Percentiles rank a stretch among this genome's conserved stretches.
These are phyloP conservation scores for Automeris io DNA, from an alignment of 2,888 invertebrate genomes.

Conservation along the genomic window DNA sequence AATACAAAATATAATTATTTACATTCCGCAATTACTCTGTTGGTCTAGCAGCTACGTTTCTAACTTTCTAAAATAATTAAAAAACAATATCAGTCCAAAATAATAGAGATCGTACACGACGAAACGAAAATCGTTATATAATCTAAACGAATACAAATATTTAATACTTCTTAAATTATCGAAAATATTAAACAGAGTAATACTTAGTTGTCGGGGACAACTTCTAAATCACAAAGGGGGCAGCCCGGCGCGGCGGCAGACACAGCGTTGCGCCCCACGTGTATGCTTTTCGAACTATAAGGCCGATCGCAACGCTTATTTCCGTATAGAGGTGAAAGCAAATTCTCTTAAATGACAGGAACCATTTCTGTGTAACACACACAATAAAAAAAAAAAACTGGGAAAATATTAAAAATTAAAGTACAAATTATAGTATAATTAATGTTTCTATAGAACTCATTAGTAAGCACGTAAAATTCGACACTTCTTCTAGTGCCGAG, in stretches of 20 bases:
- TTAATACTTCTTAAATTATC: slow-evolving; percentile 31
- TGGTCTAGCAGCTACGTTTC: slow-evolving; percentile 24
- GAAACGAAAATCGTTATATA: slow-evolving; percentile 39
- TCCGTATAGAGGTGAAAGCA: too few relatives aligned
- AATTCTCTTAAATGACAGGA: not conserved
- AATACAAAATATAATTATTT: slow-evolving; percentile 40
- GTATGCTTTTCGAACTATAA: not conserved
- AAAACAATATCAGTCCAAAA: slow-evolving; percentile 53
- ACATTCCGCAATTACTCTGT: slow-evolving; percentile 25
- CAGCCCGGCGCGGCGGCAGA: slow-evolving; percentile 13
- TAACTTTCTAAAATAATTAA: slow-evolving; percentile 20
- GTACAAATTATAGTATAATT: too few relatives aligned
- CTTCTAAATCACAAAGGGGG: slow-evolving; percentile 22
- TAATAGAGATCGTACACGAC: slow-evolving; percentile 10
- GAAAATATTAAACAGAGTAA: slow-evolving; percentile 25
- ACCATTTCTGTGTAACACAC: not conserved
- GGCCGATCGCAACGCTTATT: too few relatives aligned
- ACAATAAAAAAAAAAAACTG: not conserved
- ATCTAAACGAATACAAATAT: slow-evolving; percentile 40
- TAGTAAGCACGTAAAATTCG: too few relatives aligned
- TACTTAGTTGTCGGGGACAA: slow-evolving; percentile 28
- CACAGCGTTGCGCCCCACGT: not conserved
- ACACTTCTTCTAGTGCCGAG: too few relatives aligned
- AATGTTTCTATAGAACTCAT: too few relatives aligned
- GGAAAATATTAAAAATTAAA: too few relatives aligned